Evolutionary conservation across 2,113 vertebrate genomes (phyloP).

Genomic region (Furnarius figulus): DNA sequence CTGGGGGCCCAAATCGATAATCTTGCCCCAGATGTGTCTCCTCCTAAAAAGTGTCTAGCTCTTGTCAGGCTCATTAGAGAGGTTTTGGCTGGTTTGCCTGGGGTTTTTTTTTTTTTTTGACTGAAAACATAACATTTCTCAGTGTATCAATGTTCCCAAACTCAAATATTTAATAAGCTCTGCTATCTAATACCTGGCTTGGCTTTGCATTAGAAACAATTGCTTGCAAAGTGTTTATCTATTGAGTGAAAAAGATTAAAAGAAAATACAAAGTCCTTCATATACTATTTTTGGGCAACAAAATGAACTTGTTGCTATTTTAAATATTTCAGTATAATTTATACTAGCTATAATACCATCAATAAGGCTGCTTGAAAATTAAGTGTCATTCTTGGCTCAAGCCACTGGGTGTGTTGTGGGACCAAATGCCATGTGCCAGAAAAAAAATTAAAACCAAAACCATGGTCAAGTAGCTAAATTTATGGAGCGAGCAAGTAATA

Average conservation of each 20-base stretch:
- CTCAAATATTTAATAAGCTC: not conserved
- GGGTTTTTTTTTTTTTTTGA: not conserved
- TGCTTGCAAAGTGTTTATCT: slow-evolving; percentile 47
- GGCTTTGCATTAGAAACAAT: slow-evolving; percentile 24
- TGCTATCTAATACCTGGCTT: slow-evolving; percentile 38
- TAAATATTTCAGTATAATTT: slow-evolving; percentile 57
- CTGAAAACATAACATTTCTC: slow-evolving; percentile 11
- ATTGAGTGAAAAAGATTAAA: slow-evolving; percentile 37
- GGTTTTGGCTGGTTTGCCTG: not conserved
- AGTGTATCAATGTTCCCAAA: not conserved
- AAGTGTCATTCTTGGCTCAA: slow-evolving; percentile 66
- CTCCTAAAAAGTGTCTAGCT: slow-evolving; percentile 8
- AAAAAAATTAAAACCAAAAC: slow-evolving; percentile 64
- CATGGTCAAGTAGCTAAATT: not conserved
- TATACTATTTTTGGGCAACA: slow-evolving; percentile 13
- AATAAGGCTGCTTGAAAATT: slow-evolving; percentile 53
- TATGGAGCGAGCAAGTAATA: not conserved
- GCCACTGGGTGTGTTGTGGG: slow-evolving; percentile 26
- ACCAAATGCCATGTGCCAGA: slow-evolving; percentile 52
- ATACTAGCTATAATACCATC: slow-evolving; percentile 52
- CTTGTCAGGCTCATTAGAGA: slow-evolving; percentile 46
- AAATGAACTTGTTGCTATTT: slow-evolving; percentile 33
- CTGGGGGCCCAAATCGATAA: not conserved
- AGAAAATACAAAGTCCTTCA: slow-evolving; percentile 21
- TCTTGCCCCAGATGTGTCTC: slow-evolving; percentile 46